Evolutionary conservation across 2,797 vertebrate genomes (phyloP).

Genomic region (Mionectes olivaceus): DNA sequence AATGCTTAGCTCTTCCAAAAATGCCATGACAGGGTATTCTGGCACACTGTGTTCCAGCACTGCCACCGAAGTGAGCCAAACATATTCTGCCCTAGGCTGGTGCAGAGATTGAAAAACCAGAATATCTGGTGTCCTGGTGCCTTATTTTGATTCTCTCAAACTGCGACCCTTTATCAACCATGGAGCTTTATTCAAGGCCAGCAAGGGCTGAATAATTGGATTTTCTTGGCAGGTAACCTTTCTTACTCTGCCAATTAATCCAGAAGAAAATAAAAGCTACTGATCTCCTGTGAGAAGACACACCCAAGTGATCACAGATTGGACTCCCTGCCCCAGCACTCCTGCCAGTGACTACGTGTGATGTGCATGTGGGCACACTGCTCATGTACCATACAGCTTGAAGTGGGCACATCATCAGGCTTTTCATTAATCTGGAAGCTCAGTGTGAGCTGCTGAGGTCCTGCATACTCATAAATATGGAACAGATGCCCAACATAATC

Average conservation of each 20-base stretch:
- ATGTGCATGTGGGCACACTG: not conserved
- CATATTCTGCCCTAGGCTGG: not conserved
- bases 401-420: not conserved
- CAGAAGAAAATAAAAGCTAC: not conserved
- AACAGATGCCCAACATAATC: not conserved
- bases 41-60: not conserved
- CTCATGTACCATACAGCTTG: not conserved
- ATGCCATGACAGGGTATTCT: not conserved
- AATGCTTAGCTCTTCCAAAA: constrained; percentile 11
- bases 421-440: not conserved
- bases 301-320: not conserved
- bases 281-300: not conserved
- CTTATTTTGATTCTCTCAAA: constrained; percentile 21
- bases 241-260: constrained; percentile 14
- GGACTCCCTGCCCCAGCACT: not conserved
- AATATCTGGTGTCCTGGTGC: not conserved
- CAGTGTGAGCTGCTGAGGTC: not conserved
- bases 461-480: not conserved
- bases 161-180: not conserved
- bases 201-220: constrained; percentile 21
- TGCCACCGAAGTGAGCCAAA: not conserved
- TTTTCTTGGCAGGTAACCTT: constrained; percentile 43
- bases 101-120: not conserved
- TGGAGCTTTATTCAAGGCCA: constrained; percentile 14
- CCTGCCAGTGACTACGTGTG: not conserved